phyloP scores from a whole-genome alignment of 2,888 invertebrate genomes.

The Sympetrum striolatum region DNA sequence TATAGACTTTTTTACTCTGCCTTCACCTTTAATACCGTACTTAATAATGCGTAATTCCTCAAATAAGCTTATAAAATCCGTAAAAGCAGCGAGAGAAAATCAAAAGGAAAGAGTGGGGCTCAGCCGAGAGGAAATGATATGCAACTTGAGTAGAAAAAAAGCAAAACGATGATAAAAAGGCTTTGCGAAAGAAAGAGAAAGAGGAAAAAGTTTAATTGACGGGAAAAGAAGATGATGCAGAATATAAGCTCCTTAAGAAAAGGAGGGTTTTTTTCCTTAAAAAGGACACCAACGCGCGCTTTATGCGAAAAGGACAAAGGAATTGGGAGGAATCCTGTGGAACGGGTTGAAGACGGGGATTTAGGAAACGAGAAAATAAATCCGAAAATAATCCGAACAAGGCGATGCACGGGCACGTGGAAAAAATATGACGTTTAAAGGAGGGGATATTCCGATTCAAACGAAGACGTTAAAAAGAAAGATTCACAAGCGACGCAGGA shows the following conservation, averaged over 20 bases:
- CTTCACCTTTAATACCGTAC: not conserved
- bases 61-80: slow-evolving; percentile 31
- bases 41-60: slow-evolving; percentile 29
- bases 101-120: not conserved
- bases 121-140: not conserved
- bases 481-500: too few relatives aligned
- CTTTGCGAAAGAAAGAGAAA: not conserved
- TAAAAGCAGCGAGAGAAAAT: not conserved
- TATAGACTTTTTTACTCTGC: not conserved
- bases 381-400: not conserved
- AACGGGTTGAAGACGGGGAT: not conserved
- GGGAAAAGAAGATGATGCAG: slow-evolving; percentile 1
- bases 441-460: not conserved
- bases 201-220: slow-evolving; percentile 25
- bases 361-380: not conserved
- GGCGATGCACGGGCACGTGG: not conserved
- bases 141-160: not conserved
- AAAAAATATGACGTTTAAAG: not conserved
- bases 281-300: not conserved
- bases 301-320: not conserved
- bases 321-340: not conserved
- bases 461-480: not conserved
- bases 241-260: not conserved
- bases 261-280: not conserved
- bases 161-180: not conserved